These are phyloP conservation scores for Athetis lepigone DNA, from an alignment of 2,888 invertebrate genomes.

Conservation along the genomic window DNA sequence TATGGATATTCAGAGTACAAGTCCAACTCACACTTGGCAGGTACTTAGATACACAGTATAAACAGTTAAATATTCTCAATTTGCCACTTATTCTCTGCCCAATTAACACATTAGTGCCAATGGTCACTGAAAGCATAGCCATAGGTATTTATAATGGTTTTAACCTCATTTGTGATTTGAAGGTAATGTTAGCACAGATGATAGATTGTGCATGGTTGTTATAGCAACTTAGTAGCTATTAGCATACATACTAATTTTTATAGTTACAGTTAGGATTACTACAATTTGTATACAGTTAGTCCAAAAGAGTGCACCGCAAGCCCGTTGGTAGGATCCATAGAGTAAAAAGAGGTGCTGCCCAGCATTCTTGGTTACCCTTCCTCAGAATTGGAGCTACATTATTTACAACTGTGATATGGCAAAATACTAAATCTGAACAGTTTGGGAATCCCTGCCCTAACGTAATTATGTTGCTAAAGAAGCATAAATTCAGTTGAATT, in stretches of 20 bases:
- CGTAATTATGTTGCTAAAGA: too few species aligned
- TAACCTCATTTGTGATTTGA: conserved; percentile 51
- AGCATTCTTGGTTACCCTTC: too few species aligned
- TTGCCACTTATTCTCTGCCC: conserved; percentile 49
- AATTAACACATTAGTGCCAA: conserved; percentile 59
- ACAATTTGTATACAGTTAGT: not conserved
- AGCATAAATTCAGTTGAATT: too few species aligned
- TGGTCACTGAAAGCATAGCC: conserved; percentile 38
- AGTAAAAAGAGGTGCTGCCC: too few species aligned
- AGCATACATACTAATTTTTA: not conserved
- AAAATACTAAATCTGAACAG: too few species aligned
- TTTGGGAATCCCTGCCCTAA: too few species aligned
- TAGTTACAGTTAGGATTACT: conserved; percentile 4
- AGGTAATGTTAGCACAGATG: conserved; percentile 33
- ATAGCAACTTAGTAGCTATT: conserved; percentile 19
- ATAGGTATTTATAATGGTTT: conserved; percentile 37
- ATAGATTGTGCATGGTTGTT: conserved; percentile 5
- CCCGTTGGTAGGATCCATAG: too few species aligned
- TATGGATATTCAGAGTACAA: too few species aligned
- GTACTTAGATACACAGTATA: conserved; percentile 15
- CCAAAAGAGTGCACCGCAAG: too few species aligned
- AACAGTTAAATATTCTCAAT: conserved; percentile 31
- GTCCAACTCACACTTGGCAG: too few species aligned
- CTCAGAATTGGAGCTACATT: too few species aligned
- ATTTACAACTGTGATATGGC: too few species aligned